Base-by-base conservation (phyloP, 2,797 vertebrate species). In the Holocentrus rufus region DNA sequence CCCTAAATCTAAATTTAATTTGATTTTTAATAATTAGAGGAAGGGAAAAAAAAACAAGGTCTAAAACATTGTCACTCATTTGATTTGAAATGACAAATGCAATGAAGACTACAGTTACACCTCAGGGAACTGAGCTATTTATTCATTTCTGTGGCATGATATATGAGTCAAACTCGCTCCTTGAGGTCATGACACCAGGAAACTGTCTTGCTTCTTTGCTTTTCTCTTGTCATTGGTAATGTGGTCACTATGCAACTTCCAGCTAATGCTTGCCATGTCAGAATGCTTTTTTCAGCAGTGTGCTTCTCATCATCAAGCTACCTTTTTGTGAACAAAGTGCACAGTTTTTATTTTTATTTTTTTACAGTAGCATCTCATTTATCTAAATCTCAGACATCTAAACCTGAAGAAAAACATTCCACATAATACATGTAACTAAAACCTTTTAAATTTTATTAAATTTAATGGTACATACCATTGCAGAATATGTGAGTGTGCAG, bases 311-410 rank as follows among this genome's bases (percentile, higher is more conserved):
- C 86, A 81, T 87, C 82, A 81, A 80, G 54, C 79, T 74, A 55
- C 81, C 72, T 56, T 91, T 90, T 91, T 91, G 90, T 92, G 90
- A 93, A 91, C 87, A 91, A 88, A 85, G 67, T 85, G 70, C 76
- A 76, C 65, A 61, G 81, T 65, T 58, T 47, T 18, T 81, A 20
- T 75, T 36, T 27, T 27, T 27, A 2, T 27, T 27, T 27, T 27
- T 27, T 54, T 11, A 68, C 72, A 74, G 13, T 17, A 73, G 56
- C 42, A 59, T 74, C 76, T 83, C 54, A 78, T 81, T 81, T 74
- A 72, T 85, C 63, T 64, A 36, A 36, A 42, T 13, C 13, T 14
- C 39, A 60, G 47, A 62, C 23, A 15, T 73, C 55, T 39, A 64
- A 65, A 34, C 42, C 44, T 72, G 22, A 61, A 7, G 39, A 72